Evolutionary conservation across 2,797 vertebrate genomes (phyloP).

Genomic region (Anas acuta): DNA sequence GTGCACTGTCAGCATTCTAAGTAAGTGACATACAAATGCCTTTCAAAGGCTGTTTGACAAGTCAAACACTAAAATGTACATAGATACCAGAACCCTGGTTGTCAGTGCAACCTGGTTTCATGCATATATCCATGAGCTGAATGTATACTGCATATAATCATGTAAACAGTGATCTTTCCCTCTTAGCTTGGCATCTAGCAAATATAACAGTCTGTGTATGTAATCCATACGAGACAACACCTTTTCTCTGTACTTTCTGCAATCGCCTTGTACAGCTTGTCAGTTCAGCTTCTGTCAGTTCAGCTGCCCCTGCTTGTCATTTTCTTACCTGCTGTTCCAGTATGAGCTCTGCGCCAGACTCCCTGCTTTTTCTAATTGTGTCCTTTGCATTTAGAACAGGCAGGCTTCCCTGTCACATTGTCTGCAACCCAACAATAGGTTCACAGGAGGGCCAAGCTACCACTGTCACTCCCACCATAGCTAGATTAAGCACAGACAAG

Average conservation of each 20-base stretch:
- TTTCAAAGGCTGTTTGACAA: not conserved
- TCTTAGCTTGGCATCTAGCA: not conserved
- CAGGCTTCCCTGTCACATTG: not conserved
- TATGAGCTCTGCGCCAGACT: not conserved
- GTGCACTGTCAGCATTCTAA: not conserved
- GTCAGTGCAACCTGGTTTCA: not conserved
- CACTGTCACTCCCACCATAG: not conserved
- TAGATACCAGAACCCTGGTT: not conserved
- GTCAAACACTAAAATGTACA: accelerated
- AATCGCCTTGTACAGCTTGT: not conserved
- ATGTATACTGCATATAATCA: not conserved
- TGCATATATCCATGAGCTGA: not conserved
- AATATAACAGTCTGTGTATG: not conserved
- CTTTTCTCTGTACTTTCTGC: not conserved
- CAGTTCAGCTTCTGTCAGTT: not conserved
- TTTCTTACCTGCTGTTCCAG: not conserved
- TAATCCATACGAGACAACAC: not conserved
- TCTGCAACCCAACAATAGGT: not conserved
- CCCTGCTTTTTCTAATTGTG: not conserved
- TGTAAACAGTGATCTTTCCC: not conserved
- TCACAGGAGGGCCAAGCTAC: not conserved
- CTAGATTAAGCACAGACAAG: not conserved
- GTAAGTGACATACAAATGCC: not conserved
- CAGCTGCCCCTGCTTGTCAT: not conserved
- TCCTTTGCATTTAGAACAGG: not conserved